Percentiles rank a stretch among this genome's conserved stretches.
These are phyloP conservation scores for Hippocampus abdominalis DNA, from an alignment of 2,113 vertebrate genomes.

Conservation along the genomic window DNA sequence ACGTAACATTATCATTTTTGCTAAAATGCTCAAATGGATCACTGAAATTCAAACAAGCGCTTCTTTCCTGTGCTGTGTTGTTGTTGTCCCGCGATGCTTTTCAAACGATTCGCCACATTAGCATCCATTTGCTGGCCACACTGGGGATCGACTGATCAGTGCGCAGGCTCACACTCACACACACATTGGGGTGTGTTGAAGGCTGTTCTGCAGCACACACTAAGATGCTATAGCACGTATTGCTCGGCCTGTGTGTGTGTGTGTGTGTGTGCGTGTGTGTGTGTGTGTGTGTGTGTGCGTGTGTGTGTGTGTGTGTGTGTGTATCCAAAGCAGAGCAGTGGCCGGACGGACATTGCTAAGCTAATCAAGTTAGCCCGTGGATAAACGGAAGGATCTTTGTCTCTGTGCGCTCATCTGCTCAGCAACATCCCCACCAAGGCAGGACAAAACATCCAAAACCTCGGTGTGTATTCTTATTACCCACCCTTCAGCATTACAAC, in stretches of 20 bases:
- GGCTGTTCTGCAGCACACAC: background rate
- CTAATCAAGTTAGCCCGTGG: slow-evolving; percentile 67
- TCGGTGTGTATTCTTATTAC: background rate
- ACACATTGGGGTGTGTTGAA: background rate
- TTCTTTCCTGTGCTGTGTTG: background rate
- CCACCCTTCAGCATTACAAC: background rate
- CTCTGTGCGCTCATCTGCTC: slow-evolving; percentile 20
- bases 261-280: slow-evolving; percentile 14
- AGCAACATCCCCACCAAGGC: background rate
- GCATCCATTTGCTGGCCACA: background rate
- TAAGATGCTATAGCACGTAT: too few relatives aligned
- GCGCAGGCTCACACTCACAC: background rate
- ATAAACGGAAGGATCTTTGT: slow-evolving; percentile 45
- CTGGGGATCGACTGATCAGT: background rate
- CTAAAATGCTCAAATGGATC: background rate
- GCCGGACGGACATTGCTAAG: slow-evolving; percentile 55
- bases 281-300: too few relatives aligned
- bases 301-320: slow-evolving; percentile 11
- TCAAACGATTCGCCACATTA: background rate
- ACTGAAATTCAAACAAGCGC: background rate
- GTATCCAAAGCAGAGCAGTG: slow-evolving; percentile 39
- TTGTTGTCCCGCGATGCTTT: background rate
- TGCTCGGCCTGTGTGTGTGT: background rate
- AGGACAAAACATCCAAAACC: background rate
- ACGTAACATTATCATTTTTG: background rate